A percentile compares a stretch with the other conserved stretches of the same genome.
Conservation (phyloP, 2,888 invertebrate genomes). For the Himalopsyche kuldschensis region DNA sequence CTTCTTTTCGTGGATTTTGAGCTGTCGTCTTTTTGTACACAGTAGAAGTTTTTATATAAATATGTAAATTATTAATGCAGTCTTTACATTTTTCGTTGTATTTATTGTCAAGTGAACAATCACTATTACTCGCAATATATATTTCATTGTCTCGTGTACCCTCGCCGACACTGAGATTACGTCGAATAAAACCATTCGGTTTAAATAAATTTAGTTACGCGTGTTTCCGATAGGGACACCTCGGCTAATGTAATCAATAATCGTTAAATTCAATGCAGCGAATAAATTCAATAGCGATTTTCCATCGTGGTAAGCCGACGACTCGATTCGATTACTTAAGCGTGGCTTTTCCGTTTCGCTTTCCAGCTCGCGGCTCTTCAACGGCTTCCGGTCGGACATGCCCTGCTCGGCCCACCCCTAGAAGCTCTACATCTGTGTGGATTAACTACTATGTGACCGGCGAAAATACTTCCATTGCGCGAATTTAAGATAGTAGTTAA, state of each 20-base stretch:
- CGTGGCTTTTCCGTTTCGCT: background rate
- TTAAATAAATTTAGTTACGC: background rate
- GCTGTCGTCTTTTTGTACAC: no score
- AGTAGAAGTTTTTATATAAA: no score
- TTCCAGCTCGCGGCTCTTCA: background rate
- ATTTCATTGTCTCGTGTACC: background rate
- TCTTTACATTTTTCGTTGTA: no score
- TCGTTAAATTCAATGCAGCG: background rate
- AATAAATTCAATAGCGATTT: background rate
- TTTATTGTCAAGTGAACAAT: background rate
- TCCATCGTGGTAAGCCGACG: background rate
- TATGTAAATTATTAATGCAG: no score
- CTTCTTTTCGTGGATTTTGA: no score
- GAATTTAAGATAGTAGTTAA: no score
- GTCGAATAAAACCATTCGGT: background rate
- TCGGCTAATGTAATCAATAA: background rate
- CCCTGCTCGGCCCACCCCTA: background rate
- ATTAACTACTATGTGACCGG: background rate
- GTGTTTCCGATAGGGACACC: background rate
- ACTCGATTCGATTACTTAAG: background rate
- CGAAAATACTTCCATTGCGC: background rate
- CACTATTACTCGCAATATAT: background rate
- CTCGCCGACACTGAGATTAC: background rate
- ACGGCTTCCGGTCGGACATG: background rate
- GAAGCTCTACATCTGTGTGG: background rate